phyloP scores from a whole-genome alignment of 2,113 vertebrate species.

The Gymnogyps californianus region DNA sequence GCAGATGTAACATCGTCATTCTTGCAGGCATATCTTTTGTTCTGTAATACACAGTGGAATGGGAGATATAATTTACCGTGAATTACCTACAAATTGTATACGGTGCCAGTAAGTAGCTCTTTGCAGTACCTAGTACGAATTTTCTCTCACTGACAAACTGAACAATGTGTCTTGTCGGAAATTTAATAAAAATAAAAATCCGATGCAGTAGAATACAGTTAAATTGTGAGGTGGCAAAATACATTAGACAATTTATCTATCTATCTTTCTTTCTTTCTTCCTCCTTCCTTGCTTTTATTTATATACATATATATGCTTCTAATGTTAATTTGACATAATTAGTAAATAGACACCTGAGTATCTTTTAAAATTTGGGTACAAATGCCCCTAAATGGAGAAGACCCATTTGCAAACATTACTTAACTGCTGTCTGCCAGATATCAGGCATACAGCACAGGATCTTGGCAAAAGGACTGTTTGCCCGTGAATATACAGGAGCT shows the following conservation, averaged over 20 bases:
- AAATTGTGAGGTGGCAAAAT: neutral
- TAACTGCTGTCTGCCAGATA: neutral
- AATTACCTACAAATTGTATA: constrained; percentile 49
- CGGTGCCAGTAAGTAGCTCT: neutral
- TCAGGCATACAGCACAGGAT: neutral
- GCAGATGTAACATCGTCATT: neutral
- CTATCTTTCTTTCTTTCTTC: neutral
- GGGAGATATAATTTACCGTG: constrained; percentile 29
- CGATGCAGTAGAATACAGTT: neutral
- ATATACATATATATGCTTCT: neutral
- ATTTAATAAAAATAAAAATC: neutral
- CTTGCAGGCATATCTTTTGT: neutral
- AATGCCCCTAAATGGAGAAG: neutral
- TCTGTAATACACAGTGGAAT: neutral
- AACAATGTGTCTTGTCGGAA: constrained; percentile 8
- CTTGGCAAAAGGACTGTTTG: neutral
- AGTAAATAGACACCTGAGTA: neutral
- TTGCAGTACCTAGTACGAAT: constrained; percentile 18
- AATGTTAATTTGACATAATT: neutral
- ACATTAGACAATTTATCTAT: neutral
- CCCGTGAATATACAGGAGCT: neutral
- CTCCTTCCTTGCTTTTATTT: accelerated
- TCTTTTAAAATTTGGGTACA: neutral
- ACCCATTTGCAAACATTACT: neutral
- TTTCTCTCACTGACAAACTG: constrained; percentile 2